Base-by-base conservation (phyloP, 2,113 vertebrate species). In the Amblyopsis rosae region DNA sequence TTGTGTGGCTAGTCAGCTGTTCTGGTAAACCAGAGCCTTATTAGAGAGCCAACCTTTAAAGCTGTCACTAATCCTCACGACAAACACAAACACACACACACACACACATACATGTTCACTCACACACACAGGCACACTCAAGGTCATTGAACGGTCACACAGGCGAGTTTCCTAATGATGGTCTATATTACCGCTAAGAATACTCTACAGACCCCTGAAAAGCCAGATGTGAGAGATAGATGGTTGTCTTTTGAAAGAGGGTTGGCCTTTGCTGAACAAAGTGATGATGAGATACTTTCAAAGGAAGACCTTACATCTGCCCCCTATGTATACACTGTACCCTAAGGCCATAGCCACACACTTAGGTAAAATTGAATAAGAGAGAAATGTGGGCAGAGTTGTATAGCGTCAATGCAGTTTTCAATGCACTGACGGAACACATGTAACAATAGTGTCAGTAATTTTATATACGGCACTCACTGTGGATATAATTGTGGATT, bases 1-100 rank as follows among this genome's bases (percentile, higher is more conserved):
- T 56, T 73, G 65, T 65, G 69, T 0, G 49, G 53, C 70, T 79
- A 76, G 64, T 82, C 82, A 79, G 75, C 81, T 78, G 72, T 79
- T 65, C 65, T 33, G 60, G 61, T 83, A 70, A 76, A 75, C 62
- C 62, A 51, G 62, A 51, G 62, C 65, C 73, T 71, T 70, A 68
- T 41, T 69, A 68, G 73, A 59, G 67, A 57, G 17, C 59, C 12
- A 46, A 26, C 68, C 70, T 46, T 64, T 47, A 67, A 73, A 79
- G 53, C 62, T 76, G 55, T 70, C 9, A 58, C 59, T 60, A 60
- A 53, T 66, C 56, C 19, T 51, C 26, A 65, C 55, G 50, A 12
- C 33, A 47, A 60, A 5, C 9, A 59, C 59, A 62, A 19, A 62
- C 46, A 65, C 62, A 53, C 55, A 57, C 61, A 60, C 35, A 46